Evolutionary conservation across 2,888 invertebrate genomes (phyloP).

Genomic region (Eustalomyia histrio): DNA sequence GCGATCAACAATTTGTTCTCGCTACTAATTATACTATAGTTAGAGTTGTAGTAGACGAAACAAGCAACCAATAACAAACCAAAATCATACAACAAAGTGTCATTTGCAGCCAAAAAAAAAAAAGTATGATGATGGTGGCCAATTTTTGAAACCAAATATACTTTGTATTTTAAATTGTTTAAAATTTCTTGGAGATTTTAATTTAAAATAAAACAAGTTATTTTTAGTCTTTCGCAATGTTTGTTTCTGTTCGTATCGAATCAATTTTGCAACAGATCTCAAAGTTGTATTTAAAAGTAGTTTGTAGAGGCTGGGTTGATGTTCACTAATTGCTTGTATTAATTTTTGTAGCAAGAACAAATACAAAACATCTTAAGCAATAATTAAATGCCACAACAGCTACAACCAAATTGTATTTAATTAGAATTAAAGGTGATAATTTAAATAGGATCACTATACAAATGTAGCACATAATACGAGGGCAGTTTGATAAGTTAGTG

Average conservation of each 20-base stretch:
- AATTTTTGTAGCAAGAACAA: slow-evolving; percentile 51
- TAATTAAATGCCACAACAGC: slow-evolving; percentile 61
- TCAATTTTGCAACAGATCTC: slow-evolving; percentile 62
- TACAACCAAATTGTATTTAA: slow-evolving; percentile 59
- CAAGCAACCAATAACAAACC: background rate
- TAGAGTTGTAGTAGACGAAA: background rate
- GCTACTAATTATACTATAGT: slow-evolving; percentile 67
- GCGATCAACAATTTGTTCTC: slow-evolving; percentile 68
- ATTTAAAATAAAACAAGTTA: slow-evolving; percentile 31
- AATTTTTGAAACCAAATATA: no score
- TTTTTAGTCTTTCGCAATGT: slow-evolving; percentile 53
- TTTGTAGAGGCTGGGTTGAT: slow-evolving; percentile 44
- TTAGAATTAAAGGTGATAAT: slow-evolving; percentile 62
- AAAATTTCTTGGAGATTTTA: background rate
- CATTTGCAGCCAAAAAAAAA: slow-evolving; percentile 35
- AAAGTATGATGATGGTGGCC: slow-evolving; percentile 14
- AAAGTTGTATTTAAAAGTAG: slow-evolving; percentile 28
- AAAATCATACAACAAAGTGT: slow-evolving; percentile 39
- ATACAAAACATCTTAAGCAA: slow-evolving; percentile 51
- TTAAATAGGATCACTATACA: slow-evolving; percentile 38
- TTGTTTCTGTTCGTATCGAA: slow-evolving; percentile 28
- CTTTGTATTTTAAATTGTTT: background rate
- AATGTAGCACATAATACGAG: background rate
- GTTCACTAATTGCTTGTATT: slow-evolving; percentile 61
- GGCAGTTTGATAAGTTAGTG: no score